phyloP scores from a whole-genome alignment of 2,888 invertebrate genomes.

The Sinohyriopsis cumingii region DNA sequence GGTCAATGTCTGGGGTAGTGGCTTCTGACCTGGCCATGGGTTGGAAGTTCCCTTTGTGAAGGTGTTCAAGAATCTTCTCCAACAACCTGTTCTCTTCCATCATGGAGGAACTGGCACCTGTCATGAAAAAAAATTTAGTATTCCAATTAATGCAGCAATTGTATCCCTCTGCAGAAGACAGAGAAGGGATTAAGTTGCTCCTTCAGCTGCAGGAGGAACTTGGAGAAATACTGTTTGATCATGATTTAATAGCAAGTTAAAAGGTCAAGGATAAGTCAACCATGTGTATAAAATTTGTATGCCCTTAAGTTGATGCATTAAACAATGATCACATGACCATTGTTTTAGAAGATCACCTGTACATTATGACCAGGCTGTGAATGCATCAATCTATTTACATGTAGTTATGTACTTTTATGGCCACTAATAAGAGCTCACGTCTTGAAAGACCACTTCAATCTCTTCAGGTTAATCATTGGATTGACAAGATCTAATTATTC shows the following conservation, averaged over 20 bases:
- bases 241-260: not conserved
- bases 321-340: not conserved
- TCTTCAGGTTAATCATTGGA: too few species aligned
- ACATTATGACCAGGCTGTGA: too few species aligned
- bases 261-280: not conserved
- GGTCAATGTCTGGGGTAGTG: conserved; percentile 37
- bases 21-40: conserved; percentile 42
- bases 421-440: too few species aligned
- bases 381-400: too few species aligned
- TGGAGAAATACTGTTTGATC: too few species aligned
- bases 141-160: not conserved
- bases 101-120: conserved; percentile 63
- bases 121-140: conserved; percentile 1
- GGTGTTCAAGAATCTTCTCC: conserved; percentile 57
- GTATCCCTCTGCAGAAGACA: too few species aligned
- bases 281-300: not conserved
- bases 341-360: too few species aligned
- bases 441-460: too few species aligned
- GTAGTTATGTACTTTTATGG: too few species aligned
- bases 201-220: too few species aligned
- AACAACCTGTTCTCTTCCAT: conserved; percentile 53
- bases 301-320: not conserved
- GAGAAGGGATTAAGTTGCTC: too few species aligned
- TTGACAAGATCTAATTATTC: too few species aligned
- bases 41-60: conserved; percentile 61